These are phyloP conservation scores for Apodemus sylvaticus DNA, from an alignment of 2,113 vertebrate species.

Conservation along the genomic window DNA sequence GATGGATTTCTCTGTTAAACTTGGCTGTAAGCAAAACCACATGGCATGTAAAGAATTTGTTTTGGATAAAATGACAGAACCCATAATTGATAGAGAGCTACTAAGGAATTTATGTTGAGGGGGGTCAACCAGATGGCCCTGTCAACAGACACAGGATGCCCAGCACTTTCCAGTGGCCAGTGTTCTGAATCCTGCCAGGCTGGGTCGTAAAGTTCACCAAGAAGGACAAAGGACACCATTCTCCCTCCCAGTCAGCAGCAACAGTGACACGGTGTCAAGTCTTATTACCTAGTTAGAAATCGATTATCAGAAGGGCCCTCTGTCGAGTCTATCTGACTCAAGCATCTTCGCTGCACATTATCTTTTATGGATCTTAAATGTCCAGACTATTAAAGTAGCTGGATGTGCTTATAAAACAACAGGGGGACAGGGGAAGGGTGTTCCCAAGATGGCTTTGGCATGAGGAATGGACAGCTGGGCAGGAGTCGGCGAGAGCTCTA, in stretches of 20 bases:
- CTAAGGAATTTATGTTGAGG: constrained; percentile 45
- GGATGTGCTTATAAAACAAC: not conserved
- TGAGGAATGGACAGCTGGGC: not conserved
- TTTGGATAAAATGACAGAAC: constrained; percentile 47
- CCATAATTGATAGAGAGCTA: constrained; percentile 44
- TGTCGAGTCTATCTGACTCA: constrained; percentile 2
- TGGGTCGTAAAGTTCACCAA: not conserved
- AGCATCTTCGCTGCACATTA: constrained; percentile 47
- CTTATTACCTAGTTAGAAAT: constrained; percentile 53
- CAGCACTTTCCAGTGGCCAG: not conserved
- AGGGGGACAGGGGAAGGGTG: not conserved
- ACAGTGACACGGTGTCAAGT: not conserved
- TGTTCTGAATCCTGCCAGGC: constrained; percentile 10
- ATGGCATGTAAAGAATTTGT: constrained; percentile 48
- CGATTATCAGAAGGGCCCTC: constrained; percentile 49
- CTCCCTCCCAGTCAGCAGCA: not conserved
- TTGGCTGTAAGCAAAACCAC: constrained; percentile 62
- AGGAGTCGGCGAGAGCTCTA: not conserved
- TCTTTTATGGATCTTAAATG: constrained; percentile 67
- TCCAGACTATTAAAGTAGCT: not conserved
- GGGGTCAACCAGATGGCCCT: constrained; percentile 41
- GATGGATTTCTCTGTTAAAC: constrained; percentile 39
- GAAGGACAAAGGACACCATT: not conserved
- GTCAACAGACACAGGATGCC: constrained; percentile 3
- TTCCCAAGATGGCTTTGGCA: not conserved